Base-by-base conservation (phyloP, 64 coral and sea anemone genomes). In the Actinia equina region DNA sequence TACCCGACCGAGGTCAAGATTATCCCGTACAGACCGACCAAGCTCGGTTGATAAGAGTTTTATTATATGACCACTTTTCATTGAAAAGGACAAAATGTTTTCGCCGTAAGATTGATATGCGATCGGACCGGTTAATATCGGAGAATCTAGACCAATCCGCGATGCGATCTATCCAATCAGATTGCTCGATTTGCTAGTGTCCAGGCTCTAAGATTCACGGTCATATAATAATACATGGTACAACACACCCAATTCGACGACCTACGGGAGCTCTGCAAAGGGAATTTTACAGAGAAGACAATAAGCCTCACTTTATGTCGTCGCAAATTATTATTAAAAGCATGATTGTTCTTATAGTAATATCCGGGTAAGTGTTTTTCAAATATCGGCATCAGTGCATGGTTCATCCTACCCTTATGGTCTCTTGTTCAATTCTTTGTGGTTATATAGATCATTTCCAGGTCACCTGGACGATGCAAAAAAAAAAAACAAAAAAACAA, bases 231-330 rank as follows among this genome's bases (percentile, higher is more conserved):
- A 37, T 88, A 59, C n/a, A 88, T 58, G 53, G 76, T 2, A 60
- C 86, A 17, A 79, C 59, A 30, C 74, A 59, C 52, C 12, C 22
- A 17, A 88, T 79, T 57, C 19, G 51, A n/a, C 7, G 54, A 79
- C 76, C 76, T 37, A 79, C 22, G 30, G 54, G 86, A 7, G 10
- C 14, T 16, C 37, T 80, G 56, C 52, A 87, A 61, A 56, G 71
- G 14, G 86, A 88, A 61, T 80, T 88, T 79, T 88, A 88, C 77
- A 12, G 87, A 22, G 77, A 17, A 12, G 87, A 82, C 62, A 88
- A 88, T 65, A 57, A n/a, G 7, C 56, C 25, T 71, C 87, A 88
- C 44, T 79, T 88, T 80, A 80, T 88, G 71, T 88, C 86, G 12
- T 59, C 74, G 13, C 86, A 63, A 58, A 27, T 88, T 10, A 43